Conservation (phyloP, 2,113 vertebrate species). For the Otolemur garnettii region DNA sequence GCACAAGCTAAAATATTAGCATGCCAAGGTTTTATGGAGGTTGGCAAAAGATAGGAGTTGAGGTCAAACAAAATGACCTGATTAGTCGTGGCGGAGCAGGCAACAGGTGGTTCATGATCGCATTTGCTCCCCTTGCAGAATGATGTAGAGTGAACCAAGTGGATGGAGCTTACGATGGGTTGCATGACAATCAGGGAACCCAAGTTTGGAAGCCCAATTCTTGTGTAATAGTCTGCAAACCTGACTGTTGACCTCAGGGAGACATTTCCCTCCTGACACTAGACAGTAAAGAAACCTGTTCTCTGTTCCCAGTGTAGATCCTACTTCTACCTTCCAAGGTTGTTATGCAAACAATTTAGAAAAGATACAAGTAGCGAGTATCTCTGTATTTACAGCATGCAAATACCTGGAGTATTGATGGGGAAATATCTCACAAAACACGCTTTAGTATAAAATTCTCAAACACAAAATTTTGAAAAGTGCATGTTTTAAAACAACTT, state of each 20-base stretch:
- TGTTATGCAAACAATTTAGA: background rate
- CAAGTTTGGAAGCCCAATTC: background rate
- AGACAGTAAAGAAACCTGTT: background rate
- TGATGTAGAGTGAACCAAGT: background rate
- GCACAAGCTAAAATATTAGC: background rate
- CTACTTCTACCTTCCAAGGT: background rate
- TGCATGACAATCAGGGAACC: background rate
- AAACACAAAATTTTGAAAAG: background rate
- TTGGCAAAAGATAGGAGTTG: background rate
- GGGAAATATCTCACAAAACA: background rate
- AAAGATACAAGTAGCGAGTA: background rate
- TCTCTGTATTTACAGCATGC: background rate
- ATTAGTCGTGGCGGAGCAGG: too few species aligned
- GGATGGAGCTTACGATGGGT: background rate
- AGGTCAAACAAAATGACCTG: background rate
- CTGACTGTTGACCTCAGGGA: background rate
- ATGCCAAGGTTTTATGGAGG: background rate
- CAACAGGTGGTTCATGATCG: background rate
- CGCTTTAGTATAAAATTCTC: background rate
- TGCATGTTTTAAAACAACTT: background rate
- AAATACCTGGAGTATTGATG: background rate
- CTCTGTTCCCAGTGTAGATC: background rate
- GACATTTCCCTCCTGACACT: background rate
- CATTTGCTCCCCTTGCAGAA: background rate
- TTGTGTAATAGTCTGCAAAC: background rate